Evolutionary conservation across 2,888 invertebrate species (phyloP).

Genomic region (Acleris emargana): DNA sequence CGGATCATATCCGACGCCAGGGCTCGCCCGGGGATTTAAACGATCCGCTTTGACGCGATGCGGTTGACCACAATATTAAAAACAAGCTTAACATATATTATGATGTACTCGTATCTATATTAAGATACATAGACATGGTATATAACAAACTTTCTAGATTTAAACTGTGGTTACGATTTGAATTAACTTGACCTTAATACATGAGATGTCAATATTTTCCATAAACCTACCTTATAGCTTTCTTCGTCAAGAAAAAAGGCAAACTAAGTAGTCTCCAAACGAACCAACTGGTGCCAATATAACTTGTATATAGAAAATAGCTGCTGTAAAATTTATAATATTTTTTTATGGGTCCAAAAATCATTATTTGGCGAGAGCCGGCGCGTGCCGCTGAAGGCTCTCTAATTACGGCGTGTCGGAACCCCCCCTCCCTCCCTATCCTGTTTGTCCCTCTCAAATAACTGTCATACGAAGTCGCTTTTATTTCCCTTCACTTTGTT

Average conservation of each 20-base stretch:
- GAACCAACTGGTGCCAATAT: no score
- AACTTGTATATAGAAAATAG: neutral
- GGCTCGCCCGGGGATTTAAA: slow-evolving; percentile 6
- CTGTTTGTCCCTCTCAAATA: slow-evolving; percentile 38
- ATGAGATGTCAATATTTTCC: no score
- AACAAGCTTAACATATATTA: neutral
- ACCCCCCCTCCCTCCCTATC: slow-evolving; percentile 25
- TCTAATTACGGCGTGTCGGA: slow-evolving; percentile 45
- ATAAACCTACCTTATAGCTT: no score
- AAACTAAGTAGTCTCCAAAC: no score
- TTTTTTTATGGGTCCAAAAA: slow-evolving; percentile 38
- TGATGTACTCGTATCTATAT: no score
- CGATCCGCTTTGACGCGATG: slow-evolving; percentile 13
- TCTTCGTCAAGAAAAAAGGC: no score
- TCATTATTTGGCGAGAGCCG: slow-evolving; percentile 45
- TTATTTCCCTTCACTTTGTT: slow-evolving; percentile 43
- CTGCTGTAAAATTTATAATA: slow-evolving; percentile 13
- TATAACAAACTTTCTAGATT: neutral
- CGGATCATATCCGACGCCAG: neutral
- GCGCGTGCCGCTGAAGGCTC: slow-evolving; percentile 37
- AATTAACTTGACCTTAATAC: no score
- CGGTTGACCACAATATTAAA: slow-evolving; percentile 10
- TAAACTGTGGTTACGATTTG: neutral
- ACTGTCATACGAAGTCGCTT: slow-evolving; percentile 41
- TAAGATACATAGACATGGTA: neutral